Evolutionary conservation across 2,113 vertebrate genomes (phyloP), one percentile per base, ranked within the genome.

Genomic region (Pelmatolapia mariae): DNA sequence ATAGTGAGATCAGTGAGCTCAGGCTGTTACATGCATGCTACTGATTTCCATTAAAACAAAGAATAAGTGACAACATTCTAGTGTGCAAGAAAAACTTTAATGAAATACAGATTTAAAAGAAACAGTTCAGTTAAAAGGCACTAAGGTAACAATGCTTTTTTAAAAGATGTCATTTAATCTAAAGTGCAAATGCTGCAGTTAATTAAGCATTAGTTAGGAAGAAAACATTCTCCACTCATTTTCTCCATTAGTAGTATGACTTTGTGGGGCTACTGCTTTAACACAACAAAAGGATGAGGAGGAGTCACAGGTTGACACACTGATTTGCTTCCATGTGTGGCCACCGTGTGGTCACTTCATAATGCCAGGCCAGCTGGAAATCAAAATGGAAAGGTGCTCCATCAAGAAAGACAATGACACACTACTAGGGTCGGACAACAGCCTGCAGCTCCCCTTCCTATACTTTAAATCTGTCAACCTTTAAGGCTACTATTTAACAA

Each of bases 111-210:
- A 33, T 36, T 91, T 50, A 19, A 83, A 61, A 80, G 80, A 54
- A 84, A 73, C 16, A 31, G 78, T 66, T 31, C 3, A 81, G 12
- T 16, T n/a, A 12, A 61, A 6, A 80, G 43, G 38, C 56, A n/a
- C 38, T n/a, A 8, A 33, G 8, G 84, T 82, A 18, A 81, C 71
- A 78, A 78, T 52, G 73, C 45, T 78, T 78, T 78, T 78, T 78
- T 52, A 19, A 78, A 78, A 31, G 33, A 40, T 61, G 13, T 11
- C 10, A 63, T 66, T 24, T 13, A 76, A 86, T 80, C 68, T 89
- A 89, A 93, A 92, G 91, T 94, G 93, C 92, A 94, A 91, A 89
- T 91, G 61, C 52, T 50, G 88, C 85, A 59, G 59, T 26, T 54
- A 24, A 24, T 53, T 15, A 84, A 86, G 82, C 83, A 2, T 79